Evolutionary conservation across 2,888 invertebrate genomes (phyloP), one percentile per base, ranked within the genome.

Genomic region (Oeneis ivallda): DNA sequence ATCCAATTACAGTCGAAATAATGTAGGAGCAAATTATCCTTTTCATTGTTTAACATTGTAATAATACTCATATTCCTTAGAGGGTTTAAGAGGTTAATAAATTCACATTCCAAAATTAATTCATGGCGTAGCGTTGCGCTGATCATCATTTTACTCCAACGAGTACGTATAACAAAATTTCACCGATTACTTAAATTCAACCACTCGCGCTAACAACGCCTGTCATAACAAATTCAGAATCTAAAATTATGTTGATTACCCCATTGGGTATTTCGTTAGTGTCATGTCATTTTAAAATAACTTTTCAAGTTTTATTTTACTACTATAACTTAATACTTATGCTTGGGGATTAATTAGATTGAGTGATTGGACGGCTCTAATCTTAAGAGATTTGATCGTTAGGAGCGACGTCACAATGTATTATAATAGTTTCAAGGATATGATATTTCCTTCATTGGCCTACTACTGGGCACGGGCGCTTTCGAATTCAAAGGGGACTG

Each of bases 31-130:
- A 62, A 15, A 37, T 49, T 8, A 43, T n/a, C 37, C 45, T 59
- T 43, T 62, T 19, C 54, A 47, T 47, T 19, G 47, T 41, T 39
- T 39, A 19, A 54, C 37, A 37, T 9, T 54, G 15, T 37, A 39
- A 54, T 17, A 10, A 54, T 17, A 10, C 53, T 54, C 41, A 56
- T 56, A 56, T 41, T 54, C 39, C 39, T 56, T 41, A 17, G 41
- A 56, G 41, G 19, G 13, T 56, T 56, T 56, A 39, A 56, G 56
- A 56, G 56, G 39, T 56, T 41, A 56, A 56, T 41, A 56, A 56
- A 56, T 56, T 56, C 56, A 56, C 41, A 19, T 19, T 41, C 41
- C 41, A 19, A 54, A 54, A 56, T 41, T 56, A 39, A 41, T 56
- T 19, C 56, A 13, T 8, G 39, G 56, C 54, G 54, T 37, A 54